Evolutionary conservation across 37 sponge, comb jelly and placozoan species (phyloP).

Genomic region (Diacarnus erythraeanus): DNA sequence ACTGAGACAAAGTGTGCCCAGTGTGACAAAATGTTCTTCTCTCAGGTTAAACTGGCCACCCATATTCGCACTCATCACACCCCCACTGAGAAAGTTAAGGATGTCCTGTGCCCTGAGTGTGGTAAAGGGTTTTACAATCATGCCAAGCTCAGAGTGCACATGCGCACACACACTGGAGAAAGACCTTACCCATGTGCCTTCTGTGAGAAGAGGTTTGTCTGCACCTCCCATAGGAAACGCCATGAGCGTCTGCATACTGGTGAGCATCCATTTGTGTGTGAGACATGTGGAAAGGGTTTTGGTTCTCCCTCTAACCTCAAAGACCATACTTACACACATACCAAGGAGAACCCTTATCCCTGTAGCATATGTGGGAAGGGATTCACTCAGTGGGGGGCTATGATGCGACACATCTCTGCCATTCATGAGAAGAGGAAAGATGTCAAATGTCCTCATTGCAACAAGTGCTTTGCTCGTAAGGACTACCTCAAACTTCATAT

Average conservation of each 20-base stretch:
- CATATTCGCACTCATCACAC: constrained; percentile 23
- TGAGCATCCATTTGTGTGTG: constrained; percentile 23
- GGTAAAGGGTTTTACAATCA: constrained; percentile 24
- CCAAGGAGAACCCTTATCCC: constrained; percentile 30
- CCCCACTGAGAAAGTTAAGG: constrained; percentile 9
- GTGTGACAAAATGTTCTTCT: constrained; percentile 27
- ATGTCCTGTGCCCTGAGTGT: constrained; percentile 11
- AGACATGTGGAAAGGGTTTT: constrained; percentile 36
- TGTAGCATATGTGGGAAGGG: constrained; percentile 33
- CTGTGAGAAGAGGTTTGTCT: constrained; percentile 26
- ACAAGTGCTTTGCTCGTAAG: constrained; percentile 43
- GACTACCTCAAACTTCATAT: constrained; percentile 35
- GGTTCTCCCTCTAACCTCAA: constrained; percentile 30
- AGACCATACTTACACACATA: constrained; percentile 23
- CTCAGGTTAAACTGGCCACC: constrained; percentile 18
- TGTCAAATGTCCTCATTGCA: constrained; percentile 7
- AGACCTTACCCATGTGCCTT: constrained; percentile 10
- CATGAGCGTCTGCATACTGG: constrained; percentile 41
- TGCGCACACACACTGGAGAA: constrained; percentile 21
- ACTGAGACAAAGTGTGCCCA: constrained; percentile 15
- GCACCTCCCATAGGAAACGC: constrained; percentile 19
- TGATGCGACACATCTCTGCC: constrained; percentile 32
- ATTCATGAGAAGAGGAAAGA: constrained; percentile 39
- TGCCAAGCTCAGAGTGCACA: constrained; percentile 22
- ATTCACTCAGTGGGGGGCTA: constrained; percentile 37